Base-by-base conservation (phyloP, 1,140 invertebrate genomes). In the Anadara kagoshimensis region DNA sequence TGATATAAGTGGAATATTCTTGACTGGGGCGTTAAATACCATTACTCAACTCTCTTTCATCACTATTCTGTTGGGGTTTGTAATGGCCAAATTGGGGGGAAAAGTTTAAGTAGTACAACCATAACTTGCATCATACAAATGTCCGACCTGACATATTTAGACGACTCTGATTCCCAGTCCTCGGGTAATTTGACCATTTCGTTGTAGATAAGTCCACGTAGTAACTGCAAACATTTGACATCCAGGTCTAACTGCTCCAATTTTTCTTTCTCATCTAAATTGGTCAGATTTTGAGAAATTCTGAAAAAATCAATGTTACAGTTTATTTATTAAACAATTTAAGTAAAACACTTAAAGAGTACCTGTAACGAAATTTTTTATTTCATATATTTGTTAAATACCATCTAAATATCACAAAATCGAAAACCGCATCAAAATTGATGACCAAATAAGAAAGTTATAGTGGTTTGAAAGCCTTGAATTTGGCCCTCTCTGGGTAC, bases 161-260 rank as follows among this genome's bases (percentile, higher is more conserved):
- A 63, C 20, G 65, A 53, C n/a, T 80, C 69, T 2, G 53, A 44
- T 61, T 86, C 80, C 84, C 84, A 87, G 54, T 85, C 84, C 7
- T 79, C 71, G 0, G 86, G 84, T 18, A 87, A 74, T 44, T 81
- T 77, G n/a, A 83, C 68, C 16, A 86, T 81, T 69, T 87, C 81
- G 62, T 87, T 88, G 76, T 88, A 84, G 20, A 88, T 83, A 7
- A 88, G 66, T 44, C 79, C 85, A 12, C 86, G 53, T 43, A 88
- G 65, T 18, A 87, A 58, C 76, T 86, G 79, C 11, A 88, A 73
- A 73, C 81, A 85, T 61, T 85, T 86, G 4, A 86, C 71, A 77
- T 87, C 85, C 57, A 88, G 75, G n/a, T 80, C 78, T 47, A 81
- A 78, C 78, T 88, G 86, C 24, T 84, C 84, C 7, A 84, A 36